phyloP scores from a whole-genome alignment of 1,140 invertebrate genomes.

The Ruditapes philippinarum region DNA sequence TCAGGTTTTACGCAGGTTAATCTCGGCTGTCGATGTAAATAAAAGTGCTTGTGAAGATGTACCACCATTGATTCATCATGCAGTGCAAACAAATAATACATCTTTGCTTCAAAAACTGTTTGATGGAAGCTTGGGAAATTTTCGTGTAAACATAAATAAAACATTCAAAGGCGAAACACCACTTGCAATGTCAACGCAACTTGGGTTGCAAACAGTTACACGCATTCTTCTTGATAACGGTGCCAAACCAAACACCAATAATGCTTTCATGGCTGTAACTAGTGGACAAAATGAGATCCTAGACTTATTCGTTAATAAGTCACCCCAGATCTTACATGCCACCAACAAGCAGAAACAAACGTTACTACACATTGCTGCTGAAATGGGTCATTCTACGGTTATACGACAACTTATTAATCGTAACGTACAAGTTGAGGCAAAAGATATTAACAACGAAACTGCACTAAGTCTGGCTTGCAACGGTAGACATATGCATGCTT shows the following conservation, averaged over 20 bases:
- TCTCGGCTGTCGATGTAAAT: not conserved
- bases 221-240: not conserved
- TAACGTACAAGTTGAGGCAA: not conserved
- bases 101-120: not conserved
- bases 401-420: not conserved
- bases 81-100: not conserved
- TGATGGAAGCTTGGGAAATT: not conserved
- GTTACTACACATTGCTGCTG: not conserved
- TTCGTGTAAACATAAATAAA: not conserved
- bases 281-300: not conserved
- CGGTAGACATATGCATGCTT: not conserved
- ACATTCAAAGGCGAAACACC: not conserved
- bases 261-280: not conserved
- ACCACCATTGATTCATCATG: not conserved
- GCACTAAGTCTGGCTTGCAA: conserved; percentile 5
- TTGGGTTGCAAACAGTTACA: not conserved
- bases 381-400: not conserved
- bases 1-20: not conserved
- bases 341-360: not conserved
- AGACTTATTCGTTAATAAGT: not conserved
- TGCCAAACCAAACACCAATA: not conserved
- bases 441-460: not conserved
- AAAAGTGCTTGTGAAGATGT: not conserved
- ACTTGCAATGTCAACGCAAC: not conserved
- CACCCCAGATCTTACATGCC: not conserved